phyloP scores from a whole-genome alignment of 2,888 invertebrate species.

The Drosophila paucipuncta region DNA sequence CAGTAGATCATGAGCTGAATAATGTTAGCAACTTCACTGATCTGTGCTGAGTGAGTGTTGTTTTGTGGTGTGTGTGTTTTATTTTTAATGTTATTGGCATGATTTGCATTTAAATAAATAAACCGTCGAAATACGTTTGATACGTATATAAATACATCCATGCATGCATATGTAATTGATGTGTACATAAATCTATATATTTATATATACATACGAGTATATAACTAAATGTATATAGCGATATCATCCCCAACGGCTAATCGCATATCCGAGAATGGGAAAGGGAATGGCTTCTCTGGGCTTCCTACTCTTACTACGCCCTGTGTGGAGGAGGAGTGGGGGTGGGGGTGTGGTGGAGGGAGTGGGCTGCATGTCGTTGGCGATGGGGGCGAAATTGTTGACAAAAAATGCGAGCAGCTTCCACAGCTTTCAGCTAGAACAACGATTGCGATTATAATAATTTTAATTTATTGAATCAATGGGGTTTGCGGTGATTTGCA shows the following conservation, averaged over 20 bases:
- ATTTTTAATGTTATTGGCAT: constrained; percentile 38
- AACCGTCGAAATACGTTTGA: constrained; percentile 49
- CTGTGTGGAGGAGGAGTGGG: not conserved
- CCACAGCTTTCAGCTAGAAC: constrained; percentile 21
- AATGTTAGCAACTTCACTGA: constrained; percentile 30
- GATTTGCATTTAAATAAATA: constrained; percentile 62
- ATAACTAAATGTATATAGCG: constrained; percentile 6
- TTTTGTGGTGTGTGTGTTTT: not conserved
- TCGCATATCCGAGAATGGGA: constrained; percentile 27
- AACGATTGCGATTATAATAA: constrained; percentile 25
- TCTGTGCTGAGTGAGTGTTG: constrained; percentile 15
- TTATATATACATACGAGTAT: constrained; percentile 4
- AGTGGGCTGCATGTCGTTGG: constrained; percentile 23
- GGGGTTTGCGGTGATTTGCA: constrained; percentile 55
- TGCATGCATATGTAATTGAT: constrained; percentile 5
- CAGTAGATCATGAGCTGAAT: constrained; percentile 53
- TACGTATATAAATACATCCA: not conserved
- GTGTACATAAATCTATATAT: not conserved
- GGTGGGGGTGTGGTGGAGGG: too few species aligned
- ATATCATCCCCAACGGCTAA: constrained; percentile 24
- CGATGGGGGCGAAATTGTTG: constrained; percentile 38
- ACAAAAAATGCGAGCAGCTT: constrained; percentile 58
- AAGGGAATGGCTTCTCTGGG: constrained; percentile 18
- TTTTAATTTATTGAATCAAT: constrained; percentile 68
- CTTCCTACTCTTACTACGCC: not conserved